A percentile compares a stretch with the other conserved stretches of the same genome.
These are phyloP conservation scores for Idaea aversata DNA, from an alignment of 2,888 invertebrate species.

Conservation along the genomic window DNA sequence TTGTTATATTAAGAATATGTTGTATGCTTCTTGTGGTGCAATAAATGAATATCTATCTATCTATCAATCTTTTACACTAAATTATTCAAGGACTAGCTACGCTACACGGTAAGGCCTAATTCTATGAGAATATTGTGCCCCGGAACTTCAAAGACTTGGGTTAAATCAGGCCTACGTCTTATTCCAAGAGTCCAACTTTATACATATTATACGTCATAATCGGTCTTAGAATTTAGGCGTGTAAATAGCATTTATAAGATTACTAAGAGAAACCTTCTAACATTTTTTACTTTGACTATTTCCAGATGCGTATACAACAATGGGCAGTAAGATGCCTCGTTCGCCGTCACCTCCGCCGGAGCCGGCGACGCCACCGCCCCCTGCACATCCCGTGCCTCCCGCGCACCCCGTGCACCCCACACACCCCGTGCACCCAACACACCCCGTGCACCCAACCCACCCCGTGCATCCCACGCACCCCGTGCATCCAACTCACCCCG, in stretches of 20 bases:
- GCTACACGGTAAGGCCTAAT: too few species aligned
- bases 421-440: slow-evolving; percentile 34
- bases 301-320: slow-evolving; percentile 72
- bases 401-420: slow-evolving; percentile 50
- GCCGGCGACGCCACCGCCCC: slow-evolving; percentile 15
- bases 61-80: too few species aligned
- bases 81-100: too few species aligned
- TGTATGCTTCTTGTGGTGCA: too few species aligned
- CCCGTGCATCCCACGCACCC: slow-evolving; percentile 17
- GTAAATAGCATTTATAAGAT: background rate
- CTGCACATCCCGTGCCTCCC: slow-evolving; percentile 24
- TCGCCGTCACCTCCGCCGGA: slow-evolving; percentile 61
- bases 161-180: too few species aligned
- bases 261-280: background rate
- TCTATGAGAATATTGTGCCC: too few species aligned
- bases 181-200: too few species aligned
- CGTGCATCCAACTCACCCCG: slow-evolving; percentile 3
- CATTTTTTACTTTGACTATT: slow-evolving; percentile 7
- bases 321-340: slow-evolving; percentile 67
- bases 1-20: too few species aligned
- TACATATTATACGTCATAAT: too few species aligned
- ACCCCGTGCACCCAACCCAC: slow-evolving; percentile 7
- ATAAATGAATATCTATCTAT: too few species aligned
- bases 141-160: too few species aligned
- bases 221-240: background rate